Evolutionary conservation across 2,888 invertebrate genomes (phyloP), one percentile per base, ranked within the genome.

Genomic region (Drosophila ezoana): DNA sequence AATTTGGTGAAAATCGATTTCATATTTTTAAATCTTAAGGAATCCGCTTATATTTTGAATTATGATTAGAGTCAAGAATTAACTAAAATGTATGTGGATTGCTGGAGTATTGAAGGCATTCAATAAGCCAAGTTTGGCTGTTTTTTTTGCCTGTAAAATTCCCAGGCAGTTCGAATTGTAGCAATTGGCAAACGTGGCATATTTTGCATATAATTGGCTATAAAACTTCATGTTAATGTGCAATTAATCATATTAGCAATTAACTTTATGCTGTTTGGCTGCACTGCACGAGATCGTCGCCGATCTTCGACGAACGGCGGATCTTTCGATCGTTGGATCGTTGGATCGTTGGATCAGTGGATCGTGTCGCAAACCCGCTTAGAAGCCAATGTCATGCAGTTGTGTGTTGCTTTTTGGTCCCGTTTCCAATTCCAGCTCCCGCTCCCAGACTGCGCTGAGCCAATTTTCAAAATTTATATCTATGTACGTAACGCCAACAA

Each of bases 211-310:
- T 90, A 90, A 90, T 90, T 90, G 90, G 87, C 89, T 74, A 90
- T 90, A 90, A 90, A 90, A 89, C 90, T 89, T 89, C 90, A 90
- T 90, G 90, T 90, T 90, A 90, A 90, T 89, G 89, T 89, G 85
- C 90, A 90, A 90, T 90, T 90, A 90, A 90, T 90, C 90, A 90
- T 88, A 90, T 90, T 90, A 84, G 87, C 90, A 90, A 90, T 90
- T 90, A 90, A 89, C 90, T 85, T 85, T 76, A 78, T 84, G 89
- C 83, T 85, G 89, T 85, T 89, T 75, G 80, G 61, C 66, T 69
- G 75, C 79, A 54, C 89, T 82, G 90, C 90, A 90, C 90, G 90
- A 90, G 81, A 89, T 89, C 90, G 72, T 66, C 49, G 68, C 49
- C 58, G 48, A 76, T 81, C 84, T 65, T 69, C 66, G 58, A 65